A percentile compares a stretch with the other conserved stretches of the same genome.
These are phyloP conservation scores for Megaceryle torquata DNA, from an alignment of 2,113 vertebrate species.

Conservation along the genomic window DNA sequence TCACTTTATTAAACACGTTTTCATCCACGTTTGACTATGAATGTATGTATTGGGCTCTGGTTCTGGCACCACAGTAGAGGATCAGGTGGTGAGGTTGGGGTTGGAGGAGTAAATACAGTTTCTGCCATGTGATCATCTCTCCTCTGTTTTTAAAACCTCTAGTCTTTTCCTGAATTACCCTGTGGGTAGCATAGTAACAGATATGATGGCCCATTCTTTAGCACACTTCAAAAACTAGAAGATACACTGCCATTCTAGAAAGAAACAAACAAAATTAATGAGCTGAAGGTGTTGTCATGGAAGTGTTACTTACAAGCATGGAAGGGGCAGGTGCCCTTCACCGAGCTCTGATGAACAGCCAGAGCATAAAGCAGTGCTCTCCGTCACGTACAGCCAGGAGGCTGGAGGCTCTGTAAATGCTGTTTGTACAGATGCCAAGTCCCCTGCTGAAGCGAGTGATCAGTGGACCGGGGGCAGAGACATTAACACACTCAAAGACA, in stretches of 20 bases:
- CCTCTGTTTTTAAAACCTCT: slow-evolving; percentile 26
- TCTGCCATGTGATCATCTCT: not conserved
- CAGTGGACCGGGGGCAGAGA: not conserved
- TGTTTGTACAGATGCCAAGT: slow-evolving; percentile 10
- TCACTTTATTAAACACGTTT: not conserved
- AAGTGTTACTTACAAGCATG: not conserved
- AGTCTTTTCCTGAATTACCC: not conserved
- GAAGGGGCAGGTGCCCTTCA: slow-evolving; percentile 22
- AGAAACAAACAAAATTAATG: slow-evolving; percentile 9
- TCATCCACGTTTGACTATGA: not conserved
- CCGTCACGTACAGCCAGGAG: not conserved
- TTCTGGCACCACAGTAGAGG: not conserved
- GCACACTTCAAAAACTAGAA: not conserved
- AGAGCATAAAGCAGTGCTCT: not conserved
- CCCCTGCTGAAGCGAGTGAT: not conserved
- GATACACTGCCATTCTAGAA: not conserved
- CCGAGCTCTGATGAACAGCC: not conserved
- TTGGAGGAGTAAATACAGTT: slow-evolving; percentile 36
- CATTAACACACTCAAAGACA: not conserved
- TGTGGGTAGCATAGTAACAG: not conserved
- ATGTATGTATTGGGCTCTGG: not conserved
- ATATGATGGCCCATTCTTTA: not conserved
- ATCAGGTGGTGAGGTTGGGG: slow-evolving; percentile 14
- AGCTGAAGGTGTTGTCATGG: slow-evolving; percentile 35
- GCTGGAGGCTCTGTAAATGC: not conserved